phyloP scores from a whole-genome alignment of 2,888 invertebrate species.

The Lapara coniferarum region DNA sequence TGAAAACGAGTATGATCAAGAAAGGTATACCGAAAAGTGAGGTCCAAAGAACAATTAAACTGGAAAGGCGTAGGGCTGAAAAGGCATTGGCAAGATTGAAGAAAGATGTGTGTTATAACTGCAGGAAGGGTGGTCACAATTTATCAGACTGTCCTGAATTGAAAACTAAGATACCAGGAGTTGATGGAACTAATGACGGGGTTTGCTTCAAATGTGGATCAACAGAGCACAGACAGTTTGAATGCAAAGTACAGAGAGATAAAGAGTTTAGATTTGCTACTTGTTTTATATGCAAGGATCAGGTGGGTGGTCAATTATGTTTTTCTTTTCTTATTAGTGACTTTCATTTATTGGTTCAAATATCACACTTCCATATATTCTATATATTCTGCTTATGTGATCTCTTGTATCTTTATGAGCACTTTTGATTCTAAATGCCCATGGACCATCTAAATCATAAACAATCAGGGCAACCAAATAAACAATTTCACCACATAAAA shows the following conservation, averaged over 20 bases:
- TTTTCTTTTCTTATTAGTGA: neutral
- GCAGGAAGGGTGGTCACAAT: constrained; percentile 90
- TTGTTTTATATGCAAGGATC: constrained; percentile 94
- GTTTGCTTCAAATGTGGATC: constrained; percentile 96
- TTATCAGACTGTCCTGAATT: constrained; percentile 91
- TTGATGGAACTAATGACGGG: constrained; percentile 80
- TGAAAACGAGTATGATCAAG: constrained; percentile 86
- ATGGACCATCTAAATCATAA: too few relatives aligned
- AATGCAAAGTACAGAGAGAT: constrained; percentile 87
- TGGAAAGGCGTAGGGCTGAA: constrained; percentile 88
- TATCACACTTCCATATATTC: too few relatives aligned
- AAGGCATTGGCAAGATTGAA: constrained; percentile 86
- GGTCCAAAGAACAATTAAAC: constrained; percentile 86
- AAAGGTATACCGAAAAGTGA: constrained; percentile 88
- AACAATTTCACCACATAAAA: neutral
- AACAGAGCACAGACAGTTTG: constrained; percentile 91
- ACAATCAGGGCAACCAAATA: neutral
- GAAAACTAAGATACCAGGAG: constrained; percentile 77
- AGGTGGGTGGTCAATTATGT: constrained; percentile 62
- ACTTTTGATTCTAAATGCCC: too few relatives aligned
- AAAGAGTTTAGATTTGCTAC: constrained; percentile 91
- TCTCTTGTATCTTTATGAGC: too few relatives aligned
- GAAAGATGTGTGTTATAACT: constrained; percentile 91
- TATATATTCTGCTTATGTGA: too few relatives aligned
- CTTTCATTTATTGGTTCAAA: neutral